These are phyloP conservation scores for Meloidogyne chitwoodi DNA, from an alignment of 1,140 invertebrate genomes.

Conservation along the genomic window DNA sequence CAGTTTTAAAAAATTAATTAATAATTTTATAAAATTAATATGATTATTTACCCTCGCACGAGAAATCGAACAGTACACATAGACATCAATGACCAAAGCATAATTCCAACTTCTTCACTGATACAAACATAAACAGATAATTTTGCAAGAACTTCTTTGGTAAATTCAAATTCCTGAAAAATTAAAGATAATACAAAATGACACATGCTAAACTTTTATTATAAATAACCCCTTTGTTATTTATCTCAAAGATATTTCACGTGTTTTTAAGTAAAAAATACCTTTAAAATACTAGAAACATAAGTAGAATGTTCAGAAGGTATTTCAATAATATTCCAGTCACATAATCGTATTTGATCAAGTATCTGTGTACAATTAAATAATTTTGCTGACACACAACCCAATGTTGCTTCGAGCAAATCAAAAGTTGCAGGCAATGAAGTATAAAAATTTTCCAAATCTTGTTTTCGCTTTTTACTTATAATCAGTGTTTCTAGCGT, in stretches of 20 bases:
- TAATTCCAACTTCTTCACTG: constrained; percentile 38
- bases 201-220: too few relatives aligned
- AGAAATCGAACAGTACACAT: constrained; percentile 77
- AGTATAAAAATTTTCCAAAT: constrained; percentile 8
- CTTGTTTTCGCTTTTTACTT: constrained; percentile 6
- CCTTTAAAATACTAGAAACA: constrained; percentile 64
- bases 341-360: constrained; percentile 75
- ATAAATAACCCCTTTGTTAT: too few relatives aligned
- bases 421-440: constrained; percentile 64
- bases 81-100: constrained; percentile 81
- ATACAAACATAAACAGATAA: constrained; percentile 30
- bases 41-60: constrained; percentile 83
- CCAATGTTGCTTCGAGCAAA: constrained; percentile 77
- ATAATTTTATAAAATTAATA: constrained; percentile 3
- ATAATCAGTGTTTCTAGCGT: constrained; percentile 69
- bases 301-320: constrained; percentile 90
- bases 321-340: constrained; percentile 89
- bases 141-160: constrained; percentile 29
- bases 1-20: neutral
- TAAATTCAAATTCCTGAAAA: constrained; percentile 42
- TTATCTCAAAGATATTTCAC: neutral
- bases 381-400: constrained; percentile 73
- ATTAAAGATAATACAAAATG: neutral
- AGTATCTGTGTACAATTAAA: constrained; percentile 77
- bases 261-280: neutral